A percentile compares a stretch with the other conserved stretches of the same genome.
These are phyloP conservation scores for Siderastrea siderea DNA, from an alignment of 92 coral and sea anemone species.

Conservation along the genomic window DNA sequence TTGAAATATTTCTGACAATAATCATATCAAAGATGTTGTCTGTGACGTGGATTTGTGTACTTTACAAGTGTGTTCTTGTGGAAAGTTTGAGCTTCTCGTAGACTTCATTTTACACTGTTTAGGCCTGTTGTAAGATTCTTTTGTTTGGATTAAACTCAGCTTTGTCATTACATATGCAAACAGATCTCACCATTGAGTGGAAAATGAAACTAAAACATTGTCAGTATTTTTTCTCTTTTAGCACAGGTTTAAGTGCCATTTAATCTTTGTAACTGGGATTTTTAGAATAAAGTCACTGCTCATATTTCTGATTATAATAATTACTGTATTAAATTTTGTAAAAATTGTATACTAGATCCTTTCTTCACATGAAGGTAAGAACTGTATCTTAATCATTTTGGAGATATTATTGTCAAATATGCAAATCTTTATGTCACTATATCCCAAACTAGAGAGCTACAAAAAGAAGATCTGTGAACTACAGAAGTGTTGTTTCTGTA, in stretches of 20 bases:
- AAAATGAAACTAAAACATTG: constrained; percentile 9
- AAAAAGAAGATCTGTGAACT: no score
- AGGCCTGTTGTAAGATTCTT: background rate
- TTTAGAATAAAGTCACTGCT: background rate
- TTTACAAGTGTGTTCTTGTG: background rate
- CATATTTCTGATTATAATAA: background rate
- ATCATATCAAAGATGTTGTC: background rate
- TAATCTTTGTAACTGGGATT: background rate
- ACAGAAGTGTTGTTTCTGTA: no score
- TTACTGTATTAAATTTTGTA: background rate
- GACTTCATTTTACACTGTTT: background rate
- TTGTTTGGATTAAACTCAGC: constrained; percentile 17
- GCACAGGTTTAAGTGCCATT: background rate
- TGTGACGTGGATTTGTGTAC: background rate
- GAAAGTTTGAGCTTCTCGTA: no score
- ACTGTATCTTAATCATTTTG: no score
- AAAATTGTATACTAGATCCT: background rate
- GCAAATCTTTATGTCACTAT: no score
- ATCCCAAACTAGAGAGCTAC: no score
- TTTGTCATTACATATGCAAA: constrained; percentile 33
- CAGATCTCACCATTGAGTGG: constrained; percentile 9
- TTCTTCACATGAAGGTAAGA: background rate
- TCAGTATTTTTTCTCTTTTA: background rate
- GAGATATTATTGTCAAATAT: no score
- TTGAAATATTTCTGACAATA: background rate